phyloP scores from a whole-genome alignment of 2,113 vertebrate species.

The Calypte anna region DNA sequence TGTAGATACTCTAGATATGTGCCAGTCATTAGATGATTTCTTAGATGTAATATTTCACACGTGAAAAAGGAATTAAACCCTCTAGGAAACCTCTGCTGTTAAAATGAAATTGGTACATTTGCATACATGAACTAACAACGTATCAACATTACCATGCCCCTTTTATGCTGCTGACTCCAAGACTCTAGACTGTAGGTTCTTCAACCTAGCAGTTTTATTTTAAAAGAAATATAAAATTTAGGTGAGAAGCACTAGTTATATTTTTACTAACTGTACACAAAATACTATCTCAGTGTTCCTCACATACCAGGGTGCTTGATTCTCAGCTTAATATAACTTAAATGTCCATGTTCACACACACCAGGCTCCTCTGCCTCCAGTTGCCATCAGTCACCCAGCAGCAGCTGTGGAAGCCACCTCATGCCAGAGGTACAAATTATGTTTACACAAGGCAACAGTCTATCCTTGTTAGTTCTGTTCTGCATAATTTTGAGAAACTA shows the following conservation, averaged over 20 bases:
- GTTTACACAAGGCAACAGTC: background rate
- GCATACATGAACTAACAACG: background rate
- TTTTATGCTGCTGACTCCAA: background rate
- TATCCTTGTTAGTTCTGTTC: background rate
- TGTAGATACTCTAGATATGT: background rate
- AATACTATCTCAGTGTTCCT: background rate
- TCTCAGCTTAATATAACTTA: slow-evolving; percentile 18
- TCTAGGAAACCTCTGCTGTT: background rate
- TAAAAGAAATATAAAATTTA: background rate
- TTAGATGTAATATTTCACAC: background rate
- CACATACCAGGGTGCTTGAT: background rate
- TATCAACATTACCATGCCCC: background rate
- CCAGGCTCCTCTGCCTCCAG: background rate
- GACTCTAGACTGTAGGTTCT: background rate
- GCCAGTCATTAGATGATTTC: background rate
- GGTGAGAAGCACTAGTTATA: background rate
- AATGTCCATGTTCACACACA: background rate
- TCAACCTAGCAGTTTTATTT: background rate
- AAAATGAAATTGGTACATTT: background rate
- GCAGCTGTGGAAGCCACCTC: background rate
- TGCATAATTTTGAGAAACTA: background rate
- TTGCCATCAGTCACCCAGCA: background rate
- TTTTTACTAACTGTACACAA: background rate
- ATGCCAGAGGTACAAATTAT: background rate
- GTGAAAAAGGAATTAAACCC: background rate